Evolutionary conservation across 2,888 invertebrate genomes (phyloP), one percentile per base, ranked within the genome.

Genomic region (Cabera pusaria): DNA sequence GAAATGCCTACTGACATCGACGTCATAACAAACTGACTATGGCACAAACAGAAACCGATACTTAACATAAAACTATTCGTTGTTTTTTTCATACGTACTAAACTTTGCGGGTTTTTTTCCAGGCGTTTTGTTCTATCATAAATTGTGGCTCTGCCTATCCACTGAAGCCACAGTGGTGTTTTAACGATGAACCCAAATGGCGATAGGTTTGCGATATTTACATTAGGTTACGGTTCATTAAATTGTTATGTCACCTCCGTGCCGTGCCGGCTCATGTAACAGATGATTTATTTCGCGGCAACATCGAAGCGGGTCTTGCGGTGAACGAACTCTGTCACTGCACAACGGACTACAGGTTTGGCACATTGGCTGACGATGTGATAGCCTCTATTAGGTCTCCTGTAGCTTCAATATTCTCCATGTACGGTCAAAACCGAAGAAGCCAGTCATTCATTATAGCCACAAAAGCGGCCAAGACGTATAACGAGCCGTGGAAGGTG

Each of bases 301-400:
- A 55, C 59, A 52, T 51, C 50, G 58, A 54, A 61, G 66, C 62
- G 62, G 54, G 66, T 56, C 66, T 69, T 59, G 68, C 82, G 87
- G 87, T 87, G 78, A 87, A 87, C 78, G 87, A 87, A 85, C 87
- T 75, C 74, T 78, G 79, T 79, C 78, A 78, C 75, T 68, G 64
- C 56, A 59, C 67, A 61, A 7, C 23, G 23, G 6, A 64, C 70
- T 78, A 79, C 86, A 74, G 79, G 85, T 87, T 87, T 73, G 82
- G 81, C 59, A 64, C 73, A 64, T 57, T 52, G 62, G 56, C 64
- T 79, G 77, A 77, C 79, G 72, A 69, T 72, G 71, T 68, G 63
- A 65, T 71, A 55, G 60, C 60, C 66, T 64, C 75, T 27, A 35
- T 25, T 12, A 34, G 24, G 20, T 20, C 11, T 25, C 20, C 27